Evolutionary conservation across 2,113 vertebrate genomes (phyloP).

Genomic region (Neodon shergylaensis): DNA sequence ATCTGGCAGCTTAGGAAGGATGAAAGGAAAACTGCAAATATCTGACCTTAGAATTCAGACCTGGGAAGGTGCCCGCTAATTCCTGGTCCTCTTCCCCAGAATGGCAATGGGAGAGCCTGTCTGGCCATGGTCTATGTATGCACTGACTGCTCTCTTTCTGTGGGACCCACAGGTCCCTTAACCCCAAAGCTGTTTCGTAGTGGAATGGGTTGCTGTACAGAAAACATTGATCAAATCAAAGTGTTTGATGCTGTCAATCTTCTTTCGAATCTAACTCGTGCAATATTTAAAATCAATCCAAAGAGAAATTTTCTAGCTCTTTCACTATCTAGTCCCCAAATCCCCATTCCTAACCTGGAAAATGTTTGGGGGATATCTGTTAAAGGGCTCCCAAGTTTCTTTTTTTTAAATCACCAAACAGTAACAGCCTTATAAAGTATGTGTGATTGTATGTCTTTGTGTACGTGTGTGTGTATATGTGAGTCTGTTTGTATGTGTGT

Average conservation of each 20-base stretch:
- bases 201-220: neutral
- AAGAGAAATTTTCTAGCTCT: neutral
- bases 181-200: neutral
- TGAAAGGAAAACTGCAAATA: neutral
- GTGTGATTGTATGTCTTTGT: neutral
- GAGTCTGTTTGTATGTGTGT: neutral
- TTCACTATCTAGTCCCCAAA: neutral
- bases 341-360: neutral
- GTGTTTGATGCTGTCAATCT: neutral
- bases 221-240: neutral
- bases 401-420: neutral
- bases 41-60: neutral
- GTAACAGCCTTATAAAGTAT: neutral
- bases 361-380: neutral
- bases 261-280: neutral
- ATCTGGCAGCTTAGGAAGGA: neutral
- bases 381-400: neutral
- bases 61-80: rapidly evolving
- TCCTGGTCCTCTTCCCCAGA: neutral
- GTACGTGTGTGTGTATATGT: neutral
- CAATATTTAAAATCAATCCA: slow-evolving; percentile 15
- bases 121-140: rapidly evolving
- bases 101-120: rapidly evolving
- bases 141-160: neutral
- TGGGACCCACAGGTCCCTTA: neutral